Conservation (phyloP, 1,140 invertebrate species). For the Euwallacea fornicatus region DNA sequence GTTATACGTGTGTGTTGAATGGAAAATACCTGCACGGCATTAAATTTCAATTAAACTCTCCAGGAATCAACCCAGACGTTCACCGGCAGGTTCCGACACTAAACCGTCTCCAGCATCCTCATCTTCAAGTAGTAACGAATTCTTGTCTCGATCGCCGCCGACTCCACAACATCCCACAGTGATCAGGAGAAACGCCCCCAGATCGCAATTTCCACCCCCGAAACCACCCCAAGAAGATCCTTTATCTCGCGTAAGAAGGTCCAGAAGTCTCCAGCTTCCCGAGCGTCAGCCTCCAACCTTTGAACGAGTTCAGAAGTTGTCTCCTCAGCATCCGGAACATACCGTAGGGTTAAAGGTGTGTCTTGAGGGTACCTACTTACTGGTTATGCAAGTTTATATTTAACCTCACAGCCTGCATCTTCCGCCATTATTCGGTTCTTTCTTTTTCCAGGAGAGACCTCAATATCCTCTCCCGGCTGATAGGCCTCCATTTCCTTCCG, state of each 20-base stretch:
- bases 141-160: conserved; percentile 49
- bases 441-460: conserved; percentile 7
- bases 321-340: conserved; percentile 51
- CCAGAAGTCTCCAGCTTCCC: conserved; percentile 60
- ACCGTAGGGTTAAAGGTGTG: conserved; percentile 33
- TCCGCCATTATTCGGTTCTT: neutral
- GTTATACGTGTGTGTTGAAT: neutral
- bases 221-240: conserved; percentile 49
- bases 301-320: conserved; percentile 40
- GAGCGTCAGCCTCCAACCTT: conserved; percentile 57
- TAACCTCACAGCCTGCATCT: neutral
- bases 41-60: neutral
- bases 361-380: neutral
- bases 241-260: conserved; percentile 57
- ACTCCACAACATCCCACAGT: conserved; percentile 45
- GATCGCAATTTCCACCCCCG: conserved; percentile 1
- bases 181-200: conserved; percentile 49
- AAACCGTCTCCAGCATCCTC: conserved; percentile 57
- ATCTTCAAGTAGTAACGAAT: conserved; percentile 55
- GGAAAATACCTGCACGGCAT: neutral
- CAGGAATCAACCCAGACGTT: conserved; percentile 51
- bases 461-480: conserved; percentile 12
- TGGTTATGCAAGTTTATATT: neutral
- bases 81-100: conserved; percentile 55
- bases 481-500: neutral